Evolutionary conservation across 2,888 invertebrate genomes (phyloP), one percentile per base, ranked within the genome.

Genomic region (Merodon equestris): DNA sequence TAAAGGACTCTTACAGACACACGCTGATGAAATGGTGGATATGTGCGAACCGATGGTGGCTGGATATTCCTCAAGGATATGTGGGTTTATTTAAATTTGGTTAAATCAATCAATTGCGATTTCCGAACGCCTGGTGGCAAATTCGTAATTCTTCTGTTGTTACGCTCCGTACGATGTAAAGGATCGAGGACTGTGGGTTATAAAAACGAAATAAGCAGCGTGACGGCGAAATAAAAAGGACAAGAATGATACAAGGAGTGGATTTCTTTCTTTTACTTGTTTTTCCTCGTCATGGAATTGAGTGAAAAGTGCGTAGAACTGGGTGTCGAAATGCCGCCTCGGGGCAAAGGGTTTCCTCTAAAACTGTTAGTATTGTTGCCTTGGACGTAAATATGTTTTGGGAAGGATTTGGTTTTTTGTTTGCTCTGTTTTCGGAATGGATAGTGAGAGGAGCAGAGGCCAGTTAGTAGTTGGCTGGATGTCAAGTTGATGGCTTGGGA

Each of bases 51-150:
- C 14, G 45, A 42, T 38, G 47, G 27, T 54, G 58, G 58, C 54
- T 42, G 51, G 63, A 68, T 68, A n/a, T 63, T 50, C 50, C 63
- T 67, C 51, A 40, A 48, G 63, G 67, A 68, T 63, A 51, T 73
- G 67, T 73, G 74, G 79, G 79, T 79, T 79, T 79, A 79, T 79
- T 79, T 74, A 79, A 79, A 79, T 79, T 79, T 79, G 74, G 79
- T 74, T 79, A 74, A 79, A 79, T 79, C 79, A 79, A 79, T 79
- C 79, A 79, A 79, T 74, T 79, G 74, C 74, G 79, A 79, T 79
- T 79, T 79, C 79, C 79, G 74, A 79, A 70, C 58, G 79, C 79
- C 79, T 74, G 68, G 74, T 74, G 79, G 79, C 68, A 64, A 79
- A 70, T 58, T 79, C 79, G 79, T 79, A 79, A 79, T 79, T 79